Evolutionary conservation across 2,113 vertebrate species (phyloP).

Genomic region (Barbus barbus): DNA sequence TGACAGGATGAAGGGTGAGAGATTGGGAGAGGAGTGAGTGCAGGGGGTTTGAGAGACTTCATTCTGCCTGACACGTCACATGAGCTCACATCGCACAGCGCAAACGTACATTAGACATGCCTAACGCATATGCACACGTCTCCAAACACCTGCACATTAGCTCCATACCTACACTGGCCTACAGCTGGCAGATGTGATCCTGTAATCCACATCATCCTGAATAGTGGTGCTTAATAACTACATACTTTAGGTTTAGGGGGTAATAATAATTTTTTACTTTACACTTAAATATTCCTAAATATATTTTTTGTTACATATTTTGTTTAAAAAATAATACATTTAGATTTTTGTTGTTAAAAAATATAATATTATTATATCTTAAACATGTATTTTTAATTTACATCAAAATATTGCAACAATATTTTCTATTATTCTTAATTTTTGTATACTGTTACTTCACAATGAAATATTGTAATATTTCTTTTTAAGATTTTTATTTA

Average conservation of each 20-base stretch:
- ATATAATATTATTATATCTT: too few relatives aligned
- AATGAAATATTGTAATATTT: too few relatives aligned
- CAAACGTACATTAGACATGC: not conserved
- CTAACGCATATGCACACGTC: not conserved
- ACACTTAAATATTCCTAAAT: too few relatives aligned
- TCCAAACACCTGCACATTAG: not conserved
- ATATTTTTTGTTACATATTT: too few relatives aligned
- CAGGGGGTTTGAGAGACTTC: not conserved
- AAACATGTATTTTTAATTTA: too few relatives aligned
- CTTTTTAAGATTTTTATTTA: too few relatives aligned
- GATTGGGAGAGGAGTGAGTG: conserved; percentile 31
- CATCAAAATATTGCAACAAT: too few relatives aligned
- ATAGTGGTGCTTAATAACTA: not conserved
- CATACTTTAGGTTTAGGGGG: not conserved
- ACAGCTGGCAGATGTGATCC: not conserved
- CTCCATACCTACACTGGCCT: not conserved
- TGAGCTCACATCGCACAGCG: not conserved
- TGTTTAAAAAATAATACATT: too few relatives aligned
- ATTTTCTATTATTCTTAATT: too few relatives aligned
- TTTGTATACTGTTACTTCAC: too few relatives aligned
- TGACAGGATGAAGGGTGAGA: conserved; percentile 28
- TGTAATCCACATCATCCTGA: not conserved
- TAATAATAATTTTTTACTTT: too few relatives aligned
- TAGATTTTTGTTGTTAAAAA: too few relatives aligned
- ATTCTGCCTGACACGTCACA: not conserved